A percentile compares a stretch with the other conserved stretches of the same genome.
Evolutionary conservation across 2,113 vertebrate species (phyloP).

Genomic region (Falco punctatus): DNA sequence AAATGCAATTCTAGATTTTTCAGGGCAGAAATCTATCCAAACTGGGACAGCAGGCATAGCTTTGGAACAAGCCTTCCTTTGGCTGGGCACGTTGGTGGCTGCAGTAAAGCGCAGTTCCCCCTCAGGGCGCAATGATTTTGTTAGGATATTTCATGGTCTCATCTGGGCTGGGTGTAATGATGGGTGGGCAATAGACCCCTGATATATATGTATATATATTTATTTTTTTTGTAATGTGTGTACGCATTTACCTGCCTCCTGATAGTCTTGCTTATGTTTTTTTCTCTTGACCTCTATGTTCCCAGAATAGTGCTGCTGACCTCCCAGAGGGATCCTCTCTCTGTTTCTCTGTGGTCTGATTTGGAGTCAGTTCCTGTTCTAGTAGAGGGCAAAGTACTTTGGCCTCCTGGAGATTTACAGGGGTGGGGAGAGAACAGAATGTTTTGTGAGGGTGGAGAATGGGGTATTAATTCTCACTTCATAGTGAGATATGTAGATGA

Average conservation of each 20-base stretch:
- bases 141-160: neutral
- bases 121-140: neutral
- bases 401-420: neutral
- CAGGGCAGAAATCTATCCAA: neutral
- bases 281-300: neutral
- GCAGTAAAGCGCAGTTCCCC: neutral
- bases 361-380: neutral
- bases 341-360: accelerated
- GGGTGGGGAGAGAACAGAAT: neutral
- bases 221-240: no score
- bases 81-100: neutral
- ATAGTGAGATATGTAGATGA: neutral
- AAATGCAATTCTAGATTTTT: neutral
- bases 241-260: neutral
- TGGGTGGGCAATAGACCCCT: neutral
- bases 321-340: neutral
- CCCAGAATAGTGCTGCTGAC: neutral
- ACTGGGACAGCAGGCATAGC: accelerated
- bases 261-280: neutral
- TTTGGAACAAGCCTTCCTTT: neutral
- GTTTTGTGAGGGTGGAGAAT: neutral
- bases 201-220: neutral
- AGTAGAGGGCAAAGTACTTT: neutral
- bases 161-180: neutral
- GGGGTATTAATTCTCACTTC: neutral